A percentile compares a stretch with the other conserved stretches of the same genome.
These are phyloP conservation scores for Sinocyclocheilus anophthalmus DNA, from an alignment of 2,113 vertebrate genomes.

Conservation along the genomic window DNA sequence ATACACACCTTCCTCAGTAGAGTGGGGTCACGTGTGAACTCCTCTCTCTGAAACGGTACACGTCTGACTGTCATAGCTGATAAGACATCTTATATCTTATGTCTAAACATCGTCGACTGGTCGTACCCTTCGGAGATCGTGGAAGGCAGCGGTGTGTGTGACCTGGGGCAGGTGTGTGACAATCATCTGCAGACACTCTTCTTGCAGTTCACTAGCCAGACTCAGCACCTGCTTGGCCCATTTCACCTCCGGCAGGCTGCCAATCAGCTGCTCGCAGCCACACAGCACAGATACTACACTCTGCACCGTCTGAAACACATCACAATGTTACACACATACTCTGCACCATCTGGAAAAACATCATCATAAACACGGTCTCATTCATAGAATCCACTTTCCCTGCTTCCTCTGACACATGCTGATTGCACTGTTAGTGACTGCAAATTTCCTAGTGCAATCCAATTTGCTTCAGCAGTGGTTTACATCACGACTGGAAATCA, in stretches of 20 bases:
- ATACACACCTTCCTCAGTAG: constrained; percentile 86
- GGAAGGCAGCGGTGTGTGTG: constrained; percentile 82
- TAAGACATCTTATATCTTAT: constrained; percentile 7
- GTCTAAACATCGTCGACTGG: not conserved
- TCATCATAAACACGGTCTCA: constrained; percentile 3
- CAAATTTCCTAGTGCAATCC: constrained; percentile 38
- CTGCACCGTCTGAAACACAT: constrained; percentile 77
- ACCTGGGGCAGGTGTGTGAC: constrained; percentile 80
- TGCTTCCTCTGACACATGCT: not conserved
- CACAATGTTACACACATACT: no score
- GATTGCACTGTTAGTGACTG: not conserved
- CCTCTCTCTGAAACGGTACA: constrained; percentile 81
- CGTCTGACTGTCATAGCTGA: constrained; percentile 25
- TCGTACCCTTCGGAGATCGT: constrained; percentile 82
- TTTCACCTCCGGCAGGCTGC: constrained; percentile 88
- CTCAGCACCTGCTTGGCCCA: constrained; percentile 84
- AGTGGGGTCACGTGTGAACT: constrained; percentile 86
- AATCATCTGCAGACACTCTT: constrained; percentile 81
- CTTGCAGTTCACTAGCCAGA: constrained; percentile 83
- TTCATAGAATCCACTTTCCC: not conserved
- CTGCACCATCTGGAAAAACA: no score
- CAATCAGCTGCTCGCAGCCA: constrained; percentile 84
- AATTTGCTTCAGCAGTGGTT: constrained; percentile 15
- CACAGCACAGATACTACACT: constrained; percentile 84
- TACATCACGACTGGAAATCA: constrained; percentile 13